phyloP scores from a whole-genome alignment of 2,113 vertebrate genomes.

The Tamias sibiricus region DNA sequence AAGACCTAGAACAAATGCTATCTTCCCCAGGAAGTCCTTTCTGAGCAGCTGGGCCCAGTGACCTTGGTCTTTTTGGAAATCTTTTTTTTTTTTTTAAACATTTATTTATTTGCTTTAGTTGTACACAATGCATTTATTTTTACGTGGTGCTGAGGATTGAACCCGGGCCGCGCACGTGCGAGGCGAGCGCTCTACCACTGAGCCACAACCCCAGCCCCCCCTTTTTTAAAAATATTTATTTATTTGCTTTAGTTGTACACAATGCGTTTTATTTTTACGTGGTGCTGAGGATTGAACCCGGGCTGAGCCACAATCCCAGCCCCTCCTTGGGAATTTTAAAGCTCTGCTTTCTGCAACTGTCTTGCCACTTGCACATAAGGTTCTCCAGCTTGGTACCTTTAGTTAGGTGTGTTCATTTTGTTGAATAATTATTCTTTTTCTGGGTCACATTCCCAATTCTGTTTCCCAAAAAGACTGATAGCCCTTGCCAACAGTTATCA shows the following conservation, averaged over 20 bases:
- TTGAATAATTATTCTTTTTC: slow-evolving; percentile 6
- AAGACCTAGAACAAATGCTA: neutral
- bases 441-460: neutral
- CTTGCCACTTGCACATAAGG: neutral
- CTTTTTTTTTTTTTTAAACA: no score
- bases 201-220: no score
- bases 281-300: no score
- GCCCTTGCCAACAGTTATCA: neutral
- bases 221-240: no score
- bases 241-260: no score
- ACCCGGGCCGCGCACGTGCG: no score
- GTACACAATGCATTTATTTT: no score
- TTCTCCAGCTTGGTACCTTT: neutral
- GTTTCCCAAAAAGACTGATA: neutral
- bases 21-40: neutral
- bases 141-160: no score
- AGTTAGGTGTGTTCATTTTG: neutral
- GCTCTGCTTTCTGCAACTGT: neutral
- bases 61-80: neutral
- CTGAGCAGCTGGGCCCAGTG: neutral
- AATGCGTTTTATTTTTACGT: no score
- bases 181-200: no score
- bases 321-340: neutral
- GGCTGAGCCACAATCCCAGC: no score
- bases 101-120: no score